Conservation (phyloP, 2,797 vertebrate genomes). For the Octomys mimax region DNA sequence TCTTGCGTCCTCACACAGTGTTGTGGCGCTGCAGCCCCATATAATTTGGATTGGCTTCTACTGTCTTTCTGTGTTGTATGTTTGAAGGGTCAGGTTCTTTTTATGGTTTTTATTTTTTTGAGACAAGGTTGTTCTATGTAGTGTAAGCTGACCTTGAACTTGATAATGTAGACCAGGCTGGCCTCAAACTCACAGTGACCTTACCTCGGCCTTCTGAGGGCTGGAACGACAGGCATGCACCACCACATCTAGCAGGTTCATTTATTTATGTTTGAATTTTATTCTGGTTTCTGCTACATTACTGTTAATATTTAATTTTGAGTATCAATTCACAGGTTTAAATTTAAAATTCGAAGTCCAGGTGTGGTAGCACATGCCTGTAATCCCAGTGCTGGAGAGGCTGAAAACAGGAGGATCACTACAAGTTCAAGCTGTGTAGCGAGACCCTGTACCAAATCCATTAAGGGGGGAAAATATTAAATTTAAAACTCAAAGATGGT, state of each 20-base stretch:
- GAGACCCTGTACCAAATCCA: too few species aligned
- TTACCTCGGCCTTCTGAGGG: not conserved
- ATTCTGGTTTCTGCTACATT: not conserved
- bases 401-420: too few species aligned
- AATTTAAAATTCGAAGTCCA: not conserved
- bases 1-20: not conserved
- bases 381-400: too few species aligned
- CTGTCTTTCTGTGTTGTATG: not conserved
- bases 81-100: not conserved
- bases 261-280: not conserved
- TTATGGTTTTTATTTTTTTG: not conserved
- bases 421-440: too few species aligned
- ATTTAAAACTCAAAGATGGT: not conserved
- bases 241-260: not conserved
- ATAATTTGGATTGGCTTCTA: not conserved
- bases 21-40: not conserved
- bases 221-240: not conserved
- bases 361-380: too few species aligned
- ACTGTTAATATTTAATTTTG: not conserved
- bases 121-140: not conserved
- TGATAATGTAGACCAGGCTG: not conserved
- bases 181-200: not conserved
- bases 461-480: not conserved
- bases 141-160: not conserved
- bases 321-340: not conserved